Conservation (phyloP, 2,113 vertebrate species). For the Microtus pennsylvanicus region DNA sequence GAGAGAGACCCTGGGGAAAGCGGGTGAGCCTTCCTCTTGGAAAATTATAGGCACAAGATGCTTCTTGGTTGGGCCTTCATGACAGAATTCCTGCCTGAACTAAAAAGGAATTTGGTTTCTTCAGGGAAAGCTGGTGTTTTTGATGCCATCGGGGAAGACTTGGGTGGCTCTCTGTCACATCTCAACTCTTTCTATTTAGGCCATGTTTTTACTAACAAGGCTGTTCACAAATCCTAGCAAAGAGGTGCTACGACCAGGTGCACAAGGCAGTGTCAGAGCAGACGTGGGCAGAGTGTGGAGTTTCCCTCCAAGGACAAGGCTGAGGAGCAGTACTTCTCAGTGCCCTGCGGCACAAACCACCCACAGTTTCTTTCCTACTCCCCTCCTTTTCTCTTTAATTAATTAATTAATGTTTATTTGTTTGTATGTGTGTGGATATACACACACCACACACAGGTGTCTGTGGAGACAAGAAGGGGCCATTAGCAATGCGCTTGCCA, state of each 20-base stretch:
- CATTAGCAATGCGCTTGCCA: rapidly evolving
- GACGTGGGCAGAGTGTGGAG: neutral
- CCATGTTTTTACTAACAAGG: neutral
- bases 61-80: neutral
- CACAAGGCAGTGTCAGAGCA: rapidly evolving
- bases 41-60: neutral
- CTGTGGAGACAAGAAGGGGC: neutral
- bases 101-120: slow-evolving; percentile 41
- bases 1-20: neutral
- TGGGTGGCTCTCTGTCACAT: neutral
- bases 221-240: neutral
- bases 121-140: neutral
- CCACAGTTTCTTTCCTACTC: no score
- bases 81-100: slow-evolving; percentile 21
- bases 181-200: slow-evolving; percentile 14
- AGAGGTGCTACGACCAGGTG: neutral
- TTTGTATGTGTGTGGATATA: neutral
- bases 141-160: slow-evolving; percentile 37
- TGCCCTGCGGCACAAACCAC: neutral
- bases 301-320: neutral
- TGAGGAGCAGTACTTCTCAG: neutral
- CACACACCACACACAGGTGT: no score
- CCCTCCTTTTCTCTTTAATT: neutral
- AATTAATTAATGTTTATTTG: neutral
- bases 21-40: neutral